phyloP scores from a whole-genome alignment of 1,140 invertebrate species.

The Drosophila nasuta region DNA sequence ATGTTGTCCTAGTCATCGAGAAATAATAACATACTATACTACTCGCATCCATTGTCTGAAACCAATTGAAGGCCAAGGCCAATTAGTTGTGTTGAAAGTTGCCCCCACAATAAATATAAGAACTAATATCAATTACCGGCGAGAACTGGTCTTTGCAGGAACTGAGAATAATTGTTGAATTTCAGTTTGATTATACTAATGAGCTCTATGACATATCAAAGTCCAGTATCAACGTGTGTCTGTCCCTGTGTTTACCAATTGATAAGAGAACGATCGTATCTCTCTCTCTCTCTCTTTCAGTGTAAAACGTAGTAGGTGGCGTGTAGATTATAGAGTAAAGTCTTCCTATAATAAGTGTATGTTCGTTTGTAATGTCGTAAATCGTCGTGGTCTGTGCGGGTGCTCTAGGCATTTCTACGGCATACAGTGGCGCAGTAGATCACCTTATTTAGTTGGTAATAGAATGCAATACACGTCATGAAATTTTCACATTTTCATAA shows the following conservation, averaged over 20 bases:
- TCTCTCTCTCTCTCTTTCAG: background rate
- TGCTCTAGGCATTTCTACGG: slow-evolving; percentile 10
- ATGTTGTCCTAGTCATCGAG: slow-evolving; percentile 11
- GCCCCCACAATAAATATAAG: background rate
- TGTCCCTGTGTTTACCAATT: slow-evolving; percentile 17
- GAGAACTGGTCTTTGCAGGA: slow-evolving; percentile 20
- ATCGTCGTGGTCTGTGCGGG: slow-evolving; percentile 25
- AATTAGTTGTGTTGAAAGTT: slow-evolving; percentile 17
- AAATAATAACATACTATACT: background rate
- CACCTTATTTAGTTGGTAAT: background rate
- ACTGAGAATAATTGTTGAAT: slow-evolving; percentile 9
- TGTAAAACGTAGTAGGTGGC: slow-evolving; percentile 5
- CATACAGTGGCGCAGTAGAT: slow-evolving; percentile 20
- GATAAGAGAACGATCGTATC: slow-evolving; percentile 18
- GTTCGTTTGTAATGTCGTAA: slow-evolving; percentile 1
- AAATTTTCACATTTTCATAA: slow-evolving; percentile 5
- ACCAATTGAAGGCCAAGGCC: slow-evolving; percentile 27
- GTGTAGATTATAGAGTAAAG: slow-evolving; percentile 15
- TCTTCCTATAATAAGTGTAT: background rate
- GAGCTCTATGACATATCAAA: slow-evolving; percentile 42
- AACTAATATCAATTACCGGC: slow-evolving; percentile 14
- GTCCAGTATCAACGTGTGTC: slow-evolving; percentile 29
- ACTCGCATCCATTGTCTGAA: background rate
- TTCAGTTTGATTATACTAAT: slow-evolving; percentile 29
- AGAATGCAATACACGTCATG: slow-evolving; percentile 36